These are phyloP conservation scores for Ochropacha duplaris DNA, from an alignment of 2,888 invertebrate species.

Conservation along the genomic window DNA sequence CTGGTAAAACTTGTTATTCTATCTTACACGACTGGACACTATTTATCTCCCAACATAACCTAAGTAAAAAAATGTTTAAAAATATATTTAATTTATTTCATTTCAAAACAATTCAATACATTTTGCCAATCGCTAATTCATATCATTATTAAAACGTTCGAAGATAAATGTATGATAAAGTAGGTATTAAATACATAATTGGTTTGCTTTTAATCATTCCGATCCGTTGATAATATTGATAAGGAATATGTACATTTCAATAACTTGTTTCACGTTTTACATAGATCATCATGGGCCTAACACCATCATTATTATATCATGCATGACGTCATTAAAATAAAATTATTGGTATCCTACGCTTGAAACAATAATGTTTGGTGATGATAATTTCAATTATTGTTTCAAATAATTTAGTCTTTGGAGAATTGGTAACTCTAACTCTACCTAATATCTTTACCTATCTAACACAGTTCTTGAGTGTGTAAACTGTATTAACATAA, in stretches of 20 bases:
- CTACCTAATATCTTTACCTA: too few species aligned
- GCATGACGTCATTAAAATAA: too few species aligned
- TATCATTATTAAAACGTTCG: not conserved
- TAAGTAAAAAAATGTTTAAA: too few species aligned
- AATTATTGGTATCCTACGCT: too few species aligned
- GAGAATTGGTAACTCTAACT: too few species aligned
- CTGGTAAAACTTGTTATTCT: too few species aligned
- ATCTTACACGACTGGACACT: too few species aligned
- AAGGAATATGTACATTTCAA: not conserved
- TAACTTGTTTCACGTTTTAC: not conserved
- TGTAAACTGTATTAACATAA: not conserved
- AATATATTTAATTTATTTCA: too few species aligned
- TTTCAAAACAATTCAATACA: not conserved
- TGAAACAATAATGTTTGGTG: too few species aligned
- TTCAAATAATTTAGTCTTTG: too few species aligned
- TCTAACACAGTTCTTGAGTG: not conserved
- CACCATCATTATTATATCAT: too few species aligned
- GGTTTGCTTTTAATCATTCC: not conserved
- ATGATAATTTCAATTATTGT: not conserved
- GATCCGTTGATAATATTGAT: not conserved
- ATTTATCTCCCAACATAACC: too few species aligned
- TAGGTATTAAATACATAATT: not conserved
- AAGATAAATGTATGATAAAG: not conserved
- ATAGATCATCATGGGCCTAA: not conserved
- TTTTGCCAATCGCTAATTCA: not conserved